Conservation (phyloP, 2,888 invertebrate genomes). For the Drosophila mercatorum region DNA sequence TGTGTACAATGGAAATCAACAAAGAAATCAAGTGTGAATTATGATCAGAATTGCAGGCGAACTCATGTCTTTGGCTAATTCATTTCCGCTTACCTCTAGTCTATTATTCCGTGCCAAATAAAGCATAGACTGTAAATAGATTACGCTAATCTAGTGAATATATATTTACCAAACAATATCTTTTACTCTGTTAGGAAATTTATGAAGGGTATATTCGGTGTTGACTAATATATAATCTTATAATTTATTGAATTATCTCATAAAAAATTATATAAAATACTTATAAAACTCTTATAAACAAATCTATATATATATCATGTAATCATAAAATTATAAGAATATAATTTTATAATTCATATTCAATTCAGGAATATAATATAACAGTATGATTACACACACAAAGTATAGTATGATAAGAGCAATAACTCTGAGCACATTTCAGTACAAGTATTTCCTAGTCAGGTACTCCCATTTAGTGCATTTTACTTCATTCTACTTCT, state of each 20-base stretch:
- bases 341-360: too few relatives aligned
- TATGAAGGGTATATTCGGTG: not conserved
- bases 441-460: not conserved
- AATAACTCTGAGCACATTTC: not conserved
- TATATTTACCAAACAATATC: not conserved
- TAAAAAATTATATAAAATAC: too few relatives aligned
- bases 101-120: not conserved
- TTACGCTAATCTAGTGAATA: constrained; percentile 1
- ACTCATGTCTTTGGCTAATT: not conserved
- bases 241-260: too few relatives aligned
- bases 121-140: not conserved
- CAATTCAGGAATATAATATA: too few relatives aligned
- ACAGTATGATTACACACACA: too few relatives aligned
- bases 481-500: not conserved
- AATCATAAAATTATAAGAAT: too few relatives aligned
- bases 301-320: too few relatives aligned
- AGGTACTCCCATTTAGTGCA: not conserved
- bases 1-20: constrained; percentile 4
- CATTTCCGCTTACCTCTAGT: constrained; percentile 4
- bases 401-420: not conserved
- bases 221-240: not conserved
- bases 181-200: not conserved
- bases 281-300: not conserved
- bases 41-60: constrained; percentile 6
- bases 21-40: constrained; percentile 6